phyloP scores from a whole-genome alignment of 2,113 vertebrate species.

The Hirundichthys speculiger region DNA sequence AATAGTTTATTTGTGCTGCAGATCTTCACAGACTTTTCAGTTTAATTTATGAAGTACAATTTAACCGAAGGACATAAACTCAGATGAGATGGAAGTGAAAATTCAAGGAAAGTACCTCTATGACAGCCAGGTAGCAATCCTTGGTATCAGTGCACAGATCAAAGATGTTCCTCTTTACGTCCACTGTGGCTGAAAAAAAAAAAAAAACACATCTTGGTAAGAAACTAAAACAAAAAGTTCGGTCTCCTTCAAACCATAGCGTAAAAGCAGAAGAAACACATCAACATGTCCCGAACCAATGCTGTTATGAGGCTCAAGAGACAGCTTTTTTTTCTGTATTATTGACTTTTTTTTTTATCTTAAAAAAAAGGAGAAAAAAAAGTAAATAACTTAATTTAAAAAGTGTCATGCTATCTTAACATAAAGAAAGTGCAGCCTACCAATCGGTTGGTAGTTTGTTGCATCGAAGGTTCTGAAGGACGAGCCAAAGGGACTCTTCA shows the following conservation, averaged over 20 bases:
- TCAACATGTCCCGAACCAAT: no score
- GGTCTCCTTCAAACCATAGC: no score
- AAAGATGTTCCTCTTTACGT: constrained; percentile 97
- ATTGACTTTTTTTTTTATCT: no score
- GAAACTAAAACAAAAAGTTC: neutral
- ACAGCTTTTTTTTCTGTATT: no score
- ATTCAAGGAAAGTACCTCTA: constrained; percentile 84
- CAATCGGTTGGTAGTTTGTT: constrained; percentile 96
- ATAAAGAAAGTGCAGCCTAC: constrained; percentile 59
- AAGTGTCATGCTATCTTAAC: neutral
- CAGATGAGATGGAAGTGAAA: fast-evolving
- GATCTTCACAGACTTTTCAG: no score
- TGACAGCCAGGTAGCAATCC: constrained; percentile 96
- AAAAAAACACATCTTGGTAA: neutral
- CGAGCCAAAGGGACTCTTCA: constrained; percentile 97
- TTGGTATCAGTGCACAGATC: constrained; percentile 96
- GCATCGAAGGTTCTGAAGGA: constrained; percentile 98
- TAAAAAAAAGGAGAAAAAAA: no score
- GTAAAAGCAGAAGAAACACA: no score
- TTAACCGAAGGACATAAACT: neutral
- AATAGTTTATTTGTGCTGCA: no score
- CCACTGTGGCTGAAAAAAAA: constrained; percentile 88
- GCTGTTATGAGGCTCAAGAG: no score
- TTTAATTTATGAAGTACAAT: no score
- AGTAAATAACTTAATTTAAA: no score